A percentile compares a stretch with the other conserved stretches of the same genome.
Evolutionary conservation across 2,888 invertebrate species (phyloP).

Genomic region (Tribolium freemani): DNA sequence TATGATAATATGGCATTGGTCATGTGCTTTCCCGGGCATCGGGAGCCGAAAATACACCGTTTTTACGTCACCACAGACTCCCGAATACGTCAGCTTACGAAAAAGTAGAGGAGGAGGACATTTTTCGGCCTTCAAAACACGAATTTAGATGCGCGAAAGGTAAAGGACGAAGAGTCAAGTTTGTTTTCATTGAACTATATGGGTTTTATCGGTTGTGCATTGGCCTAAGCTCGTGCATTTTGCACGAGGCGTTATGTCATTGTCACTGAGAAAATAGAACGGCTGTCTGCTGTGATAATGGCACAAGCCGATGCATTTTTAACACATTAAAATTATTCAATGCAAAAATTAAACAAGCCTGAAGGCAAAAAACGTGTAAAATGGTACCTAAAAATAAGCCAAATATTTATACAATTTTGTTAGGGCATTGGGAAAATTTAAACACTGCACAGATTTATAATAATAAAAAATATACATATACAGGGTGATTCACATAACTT

Average conservation of each 20-base stretch:
- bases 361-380: too few species aligned
- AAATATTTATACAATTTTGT: too few species aligned
- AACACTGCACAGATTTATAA: too few species aligned
- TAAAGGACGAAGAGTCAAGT: constrained; percentile 31
- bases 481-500: too few species aligned
- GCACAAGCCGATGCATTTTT: neutral
- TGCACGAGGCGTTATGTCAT: constrained; percentile 27
- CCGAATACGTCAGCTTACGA: constrained; percentile 27
- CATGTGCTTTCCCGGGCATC: constrained; percentile 62
- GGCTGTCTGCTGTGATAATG: neutral
- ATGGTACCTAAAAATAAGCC: too few species aligned
- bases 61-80: constrained; percentile 45
- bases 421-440: too few species aligned
- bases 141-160: constrained; percentile 8
- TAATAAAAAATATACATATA: too few species aligned
- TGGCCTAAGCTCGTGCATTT: constrained; percentile 1
- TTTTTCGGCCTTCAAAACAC: neutral
- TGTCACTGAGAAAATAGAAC: constrained; percentile 7
- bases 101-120: too few species aligned
- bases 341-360: too few species aligned
- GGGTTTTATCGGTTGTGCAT: constrained; percentile 6
- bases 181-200: constrained; percentile 28
- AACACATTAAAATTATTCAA: too few species aligned
- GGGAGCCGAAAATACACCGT: constrained; percentile 55
- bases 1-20: constrained; percentile 53